Evolutionary conservation across 2,113 vertebrate genomes (phyloP), one percentile per base, ranked within the genome.

Genomic region (Microtus ochrogaster): DNA sequence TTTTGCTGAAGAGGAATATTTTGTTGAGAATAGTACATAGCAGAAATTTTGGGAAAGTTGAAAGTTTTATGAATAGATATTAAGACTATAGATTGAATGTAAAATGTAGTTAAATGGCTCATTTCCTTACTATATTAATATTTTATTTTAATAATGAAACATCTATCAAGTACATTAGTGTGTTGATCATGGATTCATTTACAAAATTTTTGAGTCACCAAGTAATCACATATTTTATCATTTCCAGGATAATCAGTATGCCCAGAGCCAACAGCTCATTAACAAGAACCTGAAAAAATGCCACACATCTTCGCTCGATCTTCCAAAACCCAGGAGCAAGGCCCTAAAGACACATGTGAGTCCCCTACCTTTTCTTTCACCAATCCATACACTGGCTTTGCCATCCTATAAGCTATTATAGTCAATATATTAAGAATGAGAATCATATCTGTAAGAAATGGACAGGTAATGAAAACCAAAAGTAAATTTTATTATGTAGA

Each of bases 151-250:
- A 47, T 90, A 76, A 49, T 72, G 36, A 74, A 24, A 26, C 1
- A 83, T 44, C 1, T 83, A 41, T 86, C 61, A 89, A 77, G n/a
- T 52, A 13, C 65, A 49, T 63, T 73, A 61, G 24, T 65, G 52
- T 96, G 70, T 52, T 91, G 36, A 7, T 73, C 55, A 22, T 94
- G 24, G n/a, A 39, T 74, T 90, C 88, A 41, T 63, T 96, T 89
- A 91, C n/a, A 49, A 70, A 89, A 72, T 93, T 61, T 68, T 68
- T 86, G 19, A 95, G 95, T 96, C 16, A 39, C 10, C 41, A 70
- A 24, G 55, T 88, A 90, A 91, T 5, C 77, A 63, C 13, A 63
- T 96, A 97, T 98, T 68, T 44, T 44, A 85, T 68, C 28, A 36
- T 68, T 66, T 49, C 17, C 83, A 86, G 83, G 41, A 68, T 4